phyloP scores from a whole-genome alignment of 2,113 vertebrate species.

The Oxyura jamaicensis region DNA sequence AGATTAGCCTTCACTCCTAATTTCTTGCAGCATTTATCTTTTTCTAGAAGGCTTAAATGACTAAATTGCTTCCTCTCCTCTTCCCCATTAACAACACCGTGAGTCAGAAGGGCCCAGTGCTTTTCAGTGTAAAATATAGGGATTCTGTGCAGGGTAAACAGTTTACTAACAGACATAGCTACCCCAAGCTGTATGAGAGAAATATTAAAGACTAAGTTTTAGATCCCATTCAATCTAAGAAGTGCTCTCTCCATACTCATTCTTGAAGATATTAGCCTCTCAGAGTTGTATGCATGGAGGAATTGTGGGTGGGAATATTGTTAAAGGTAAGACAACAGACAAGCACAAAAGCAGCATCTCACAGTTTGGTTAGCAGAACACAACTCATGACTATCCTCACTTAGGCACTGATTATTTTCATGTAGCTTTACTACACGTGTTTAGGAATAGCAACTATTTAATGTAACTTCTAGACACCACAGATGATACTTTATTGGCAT shows the following conservation, averaged over 20 bases:
- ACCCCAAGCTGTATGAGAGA: background rate
- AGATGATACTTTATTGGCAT: background rate
- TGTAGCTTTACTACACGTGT: background rate
- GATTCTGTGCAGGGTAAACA: background rate
- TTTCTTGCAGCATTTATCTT: slow-evolving; percentile 17
- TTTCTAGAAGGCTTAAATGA: background rate
- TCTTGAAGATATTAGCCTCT: background rate
- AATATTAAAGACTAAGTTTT: background rate
- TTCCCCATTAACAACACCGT: background rate
- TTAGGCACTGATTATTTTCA: background rate
- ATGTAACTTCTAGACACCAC: background rate
- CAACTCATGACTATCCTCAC: background rate
- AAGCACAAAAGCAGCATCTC: background rate
- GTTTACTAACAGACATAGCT: background rate
- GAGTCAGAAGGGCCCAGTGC: background rate
- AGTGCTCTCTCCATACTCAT: background rate
- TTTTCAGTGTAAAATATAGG: background rate
- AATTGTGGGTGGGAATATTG: accelerated
- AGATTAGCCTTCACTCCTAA: slow-evolving; percentile 39
- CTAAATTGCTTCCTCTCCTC: background rate
- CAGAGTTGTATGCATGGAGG: background rate
- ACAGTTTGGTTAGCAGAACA: background rate
- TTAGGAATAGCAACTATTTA: background rate
- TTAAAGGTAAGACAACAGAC: background rate
- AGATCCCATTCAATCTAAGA: background rate